Conservation (phyloP, 1,140 invertebrate genomes). For the Tachypleus tridentatus region DNA sequence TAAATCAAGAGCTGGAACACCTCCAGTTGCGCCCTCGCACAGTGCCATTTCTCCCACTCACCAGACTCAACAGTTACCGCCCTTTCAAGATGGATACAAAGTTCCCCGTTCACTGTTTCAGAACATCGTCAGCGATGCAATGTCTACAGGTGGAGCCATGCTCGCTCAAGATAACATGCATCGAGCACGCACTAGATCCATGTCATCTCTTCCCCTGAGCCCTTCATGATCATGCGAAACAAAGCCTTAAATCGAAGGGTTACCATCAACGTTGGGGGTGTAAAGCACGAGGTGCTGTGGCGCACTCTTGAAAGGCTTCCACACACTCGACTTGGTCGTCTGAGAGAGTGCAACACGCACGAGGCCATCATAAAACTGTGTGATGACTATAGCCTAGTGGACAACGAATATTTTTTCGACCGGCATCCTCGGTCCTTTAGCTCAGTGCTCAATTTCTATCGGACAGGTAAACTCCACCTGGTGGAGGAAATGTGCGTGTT, state of each 20-base stretch:
- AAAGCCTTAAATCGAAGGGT: conserved; percentile 81
- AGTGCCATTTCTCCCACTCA: too few species aligned
- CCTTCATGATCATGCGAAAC: conserved; percentile 87
- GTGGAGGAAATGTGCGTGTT: conserved; percentile 98
- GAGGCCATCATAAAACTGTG: conserved; percentile 90
- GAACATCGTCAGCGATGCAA: too few species aligned
- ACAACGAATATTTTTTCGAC: conserved; percentile 99
- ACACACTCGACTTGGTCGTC: conserved; percentile 80
- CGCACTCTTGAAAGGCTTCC: conserved; percentile 86
- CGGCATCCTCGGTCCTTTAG: conserved; percentile 94
- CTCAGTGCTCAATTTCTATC: conserved; percentile 95
- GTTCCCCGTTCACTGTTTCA: too few species aligned
- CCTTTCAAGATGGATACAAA: too few species aligned
- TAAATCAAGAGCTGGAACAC: too few species aligned
- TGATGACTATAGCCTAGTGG: conserved; percentile 79
- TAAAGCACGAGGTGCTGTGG: conserved; percentile 86
- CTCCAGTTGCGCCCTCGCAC: too few species aligned
- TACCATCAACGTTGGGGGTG: conserved; percentile 91
- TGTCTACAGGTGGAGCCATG: neutral
- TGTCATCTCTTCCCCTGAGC: conserved; percentile 81
- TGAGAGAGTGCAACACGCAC: conserved; percentile 88
- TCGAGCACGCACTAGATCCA: conserved; percentile 39
- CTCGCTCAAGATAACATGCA: too few species aligned
- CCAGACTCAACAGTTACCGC: too few species aligned
- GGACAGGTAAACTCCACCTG: conserved; percentile 92